A percentile compares a stretch with the other conserved stretches of the same genome.
phyloP scores from a whole-genome alignment of 1,140 invertebrate species.

The Drosophila sp. region DNA sequence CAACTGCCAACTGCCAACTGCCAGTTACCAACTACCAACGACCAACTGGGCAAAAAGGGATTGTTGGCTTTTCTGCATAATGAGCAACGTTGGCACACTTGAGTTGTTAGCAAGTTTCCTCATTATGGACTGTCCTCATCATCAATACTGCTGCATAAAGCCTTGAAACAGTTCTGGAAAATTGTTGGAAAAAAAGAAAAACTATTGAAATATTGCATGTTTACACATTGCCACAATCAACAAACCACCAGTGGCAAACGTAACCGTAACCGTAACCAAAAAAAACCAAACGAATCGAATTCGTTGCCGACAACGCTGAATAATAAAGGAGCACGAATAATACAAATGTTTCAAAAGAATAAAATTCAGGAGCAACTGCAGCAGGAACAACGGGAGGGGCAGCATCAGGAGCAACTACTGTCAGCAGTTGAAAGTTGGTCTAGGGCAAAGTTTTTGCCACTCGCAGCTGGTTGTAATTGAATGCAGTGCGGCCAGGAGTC shows the following conservation, averaged over 20 bases:
- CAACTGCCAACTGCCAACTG: conserved; percentile 12
- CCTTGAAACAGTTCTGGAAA: conserved; percentile 7
- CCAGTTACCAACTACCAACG: conserved; percentile 16
- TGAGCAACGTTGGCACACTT: conserved; percentile 26
- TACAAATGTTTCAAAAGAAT: conserved; percentile 70
- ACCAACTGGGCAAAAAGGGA: conserved; percentile 19
- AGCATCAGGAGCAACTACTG: not conserved
- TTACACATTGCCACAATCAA: conserved; percentile 22
- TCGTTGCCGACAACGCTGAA: conserved; percentile 26
- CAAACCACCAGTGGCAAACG: not conserved
- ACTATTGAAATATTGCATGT: conserved; percentile 33
- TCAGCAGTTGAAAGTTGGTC: conserved; percentile 72
- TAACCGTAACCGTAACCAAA: conserved; percentile 2
- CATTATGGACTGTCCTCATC: conserved; percentile 42
- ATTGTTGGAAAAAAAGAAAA: not conserved
- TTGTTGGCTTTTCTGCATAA: conserved; percentile 45
- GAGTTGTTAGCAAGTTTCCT: conserved; percentile 45
- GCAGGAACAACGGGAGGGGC: not conserved
- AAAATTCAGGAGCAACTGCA: conserved; percentile 4
- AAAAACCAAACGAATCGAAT: conserved; percentile 34
- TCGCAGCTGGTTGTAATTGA: conserved; percentile 41
- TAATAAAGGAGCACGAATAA: conserved; percentile 39
- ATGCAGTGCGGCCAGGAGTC: conserved; percentile 27
- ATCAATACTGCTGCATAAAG: conserved; percentile 30
- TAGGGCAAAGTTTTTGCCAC: conserved; percentile 76